Evolutionary conservation across 2,888 invertebrate genomes (phyloP).

Genomic region (Alloplasta piceator): DNA sequence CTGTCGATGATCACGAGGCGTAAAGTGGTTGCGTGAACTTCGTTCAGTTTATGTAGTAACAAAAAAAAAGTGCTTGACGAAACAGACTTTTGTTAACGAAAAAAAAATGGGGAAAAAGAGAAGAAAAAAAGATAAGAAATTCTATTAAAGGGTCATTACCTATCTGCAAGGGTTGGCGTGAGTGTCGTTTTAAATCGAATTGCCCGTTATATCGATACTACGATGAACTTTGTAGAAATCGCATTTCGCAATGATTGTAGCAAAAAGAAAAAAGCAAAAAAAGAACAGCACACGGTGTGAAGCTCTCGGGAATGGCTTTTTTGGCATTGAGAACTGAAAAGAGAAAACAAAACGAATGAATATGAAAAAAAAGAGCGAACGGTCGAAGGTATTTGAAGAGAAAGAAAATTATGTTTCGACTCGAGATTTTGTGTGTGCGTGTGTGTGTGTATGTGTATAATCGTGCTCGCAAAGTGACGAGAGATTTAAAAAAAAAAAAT

Average conservation of each 20-base stretch:
- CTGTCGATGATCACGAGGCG: slow-evolving; percentile 25
- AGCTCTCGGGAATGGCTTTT: slow-evolving; percentile 10
- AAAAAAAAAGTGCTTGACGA: slow-evolving; percentile 76
- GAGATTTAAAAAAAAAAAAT: slow-evolving; percentile 32
- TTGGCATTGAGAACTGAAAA: slow-evolving; percentile 48
- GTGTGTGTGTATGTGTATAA: slow-evolving; percentile 27
- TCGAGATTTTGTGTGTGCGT: slow-evolving; percentile 41
- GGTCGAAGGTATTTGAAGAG: slow-evolving; percentile 39
- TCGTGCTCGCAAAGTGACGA: slow-evolving; percentile 57
- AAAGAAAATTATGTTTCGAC: slow-evolving; percentile 41
- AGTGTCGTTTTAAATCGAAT: slow-evolving; percentile 79
- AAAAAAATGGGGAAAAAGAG: slow-evolving; percentile 21
- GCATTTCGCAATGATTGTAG: slow-evolving; percentile 48
- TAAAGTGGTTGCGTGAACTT: slow-evolving; percentile 45
- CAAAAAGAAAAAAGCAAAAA: slow-evolving; percentile 28
- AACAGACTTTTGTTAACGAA: slow-evolving; percentile 80
- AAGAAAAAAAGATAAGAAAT: slow-evolving; percentile 73
- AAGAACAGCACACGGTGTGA: not conserved
- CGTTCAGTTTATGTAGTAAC: slow-evolving; percentile 53
- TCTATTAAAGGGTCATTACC: slow-evolving; percentile 79
- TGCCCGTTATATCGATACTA: slow-evolving; percentile 74
- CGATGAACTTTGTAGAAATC: slow-evolving; percentile 76
- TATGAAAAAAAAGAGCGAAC: slow-evolving; percentile 14
- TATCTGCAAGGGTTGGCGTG: slow-evolving; percentile 71
- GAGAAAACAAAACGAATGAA: slow-evolving; percentile 29